Percentiles rank a stretch among this genome's conserved stretches.
Evolutionary conservation across 2,113 vertebrate genomes (phyloP).

Genomic region (Grammomys surdaster): DNA sequence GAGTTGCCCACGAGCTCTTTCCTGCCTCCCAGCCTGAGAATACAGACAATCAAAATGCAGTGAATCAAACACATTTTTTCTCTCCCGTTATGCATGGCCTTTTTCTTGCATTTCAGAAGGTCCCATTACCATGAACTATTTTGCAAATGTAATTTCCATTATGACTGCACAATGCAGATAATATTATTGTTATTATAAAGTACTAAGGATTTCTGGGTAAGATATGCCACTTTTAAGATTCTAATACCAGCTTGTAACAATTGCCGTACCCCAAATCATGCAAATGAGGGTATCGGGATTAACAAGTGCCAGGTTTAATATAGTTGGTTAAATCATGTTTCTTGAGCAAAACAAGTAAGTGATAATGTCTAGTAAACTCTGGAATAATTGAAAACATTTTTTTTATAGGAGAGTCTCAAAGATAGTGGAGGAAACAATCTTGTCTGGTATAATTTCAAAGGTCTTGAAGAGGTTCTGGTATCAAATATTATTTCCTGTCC

Average conservation of each 20-base stretch:
- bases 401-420: slow-evolving; percentile 20
- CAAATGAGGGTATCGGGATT: slow-evolving; percentile 23
- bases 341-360: neutral
- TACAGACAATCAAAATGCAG: neutral
- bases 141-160: slow-evolving; percentile 67
- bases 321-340: slow-evolving; percentile 48
- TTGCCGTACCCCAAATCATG: slow-evolving; percentile 50
- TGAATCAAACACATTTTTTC: slow-evolving; percentile 61
- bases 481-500: slow-evolving; percentile 5
- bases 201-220: slow-evolving; percentile 62
- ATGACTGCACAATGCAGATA: slow-evolving; percentile 52
- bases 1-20: neutral
- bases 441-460: slow-evolving; percentile 16
- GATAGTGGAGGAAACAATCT: neutral
- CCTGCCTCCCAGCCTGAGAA: neutral
- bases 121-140: slow-evolving; percentile 51
- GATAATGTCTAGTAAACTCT: neutral
- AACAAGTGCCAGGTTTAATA: slow-evolving; percentile 26
- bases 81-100: slow-evolving; percentile 22
- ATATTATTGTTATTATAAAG: slow-evolving; percentile 59
- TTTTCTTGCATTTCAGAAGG: slow-evolving; percentile 54
- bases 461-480: neutral
- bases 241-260: slow-evolving; percentile 56
- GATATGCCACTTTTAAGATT: slow-evolving; percentile 43
- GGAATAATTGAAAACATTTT: neutral